These are phyloP conservation scores for Phortica okadai DNA, from an alignment of 2,888 invertebrate species.

Conservation along the genomic window DNA sequence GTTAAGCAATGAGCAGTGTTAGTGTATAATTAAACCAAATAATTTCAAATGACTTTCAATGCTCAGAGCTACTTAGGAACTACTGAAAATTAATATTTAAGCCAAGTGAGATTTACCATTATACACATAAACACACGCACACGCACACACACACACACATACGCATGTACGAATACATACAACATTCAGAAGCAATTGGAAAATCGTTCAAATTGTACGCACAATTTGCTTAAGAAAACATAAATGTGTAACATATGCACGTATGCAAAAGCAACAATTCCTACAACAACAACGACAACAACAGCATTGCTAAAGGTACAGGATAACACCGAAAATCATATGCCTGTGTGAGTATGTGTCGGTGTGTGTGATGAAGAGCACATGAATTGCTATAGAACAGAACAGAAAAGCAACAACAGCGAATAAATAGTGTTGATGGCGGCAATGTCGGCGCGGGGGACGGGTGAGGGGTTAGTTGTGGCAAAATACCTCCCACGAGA, in stretches of 20 bases:
- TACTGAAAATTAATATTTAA: too few species aligned
- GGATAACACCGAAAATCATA: neutral
- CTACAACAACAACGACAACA: too few species aligned
- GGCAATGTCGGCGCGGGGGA: too few species aligned
- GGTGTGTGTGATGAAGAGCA: neutral
- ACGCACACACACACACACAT: neutral
- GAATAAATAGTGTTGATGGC: conserved; percentile 1
- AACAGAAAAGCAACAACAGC: neutral
- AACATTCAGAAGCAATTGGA: conserved; percentile 20
- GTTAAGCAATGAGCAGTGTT: neutral
- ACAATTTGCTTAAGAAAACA: conserved; percentile 66
- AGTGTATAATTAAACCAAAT: neutral
- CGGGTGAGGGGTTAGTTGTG: too few species aligned
- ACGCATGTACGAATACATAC: neutral
- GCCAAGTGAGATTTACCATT: too few species aligned
- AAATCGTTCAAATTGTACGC: conserved; percentile 51
- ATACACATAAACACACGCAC: neutral
- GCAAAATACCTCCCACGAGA: neutral
- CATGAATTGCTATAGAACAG: neutral
- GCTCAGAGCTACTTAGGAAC: neutral
- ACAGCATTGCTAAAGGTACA: too few species aligned
- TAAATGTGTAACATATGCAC: conserved; percentile 53
- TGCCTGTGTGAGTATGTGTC: neutral
- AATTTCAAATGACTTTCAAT: neutral
- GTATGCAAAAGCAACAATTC: neutral